Evolutionary conservation across 2,888 invertebrate species (phyloP), one percentile per base, ranked within the genome.

Genomic region (Caenorhabditis imperialis): DNA sequence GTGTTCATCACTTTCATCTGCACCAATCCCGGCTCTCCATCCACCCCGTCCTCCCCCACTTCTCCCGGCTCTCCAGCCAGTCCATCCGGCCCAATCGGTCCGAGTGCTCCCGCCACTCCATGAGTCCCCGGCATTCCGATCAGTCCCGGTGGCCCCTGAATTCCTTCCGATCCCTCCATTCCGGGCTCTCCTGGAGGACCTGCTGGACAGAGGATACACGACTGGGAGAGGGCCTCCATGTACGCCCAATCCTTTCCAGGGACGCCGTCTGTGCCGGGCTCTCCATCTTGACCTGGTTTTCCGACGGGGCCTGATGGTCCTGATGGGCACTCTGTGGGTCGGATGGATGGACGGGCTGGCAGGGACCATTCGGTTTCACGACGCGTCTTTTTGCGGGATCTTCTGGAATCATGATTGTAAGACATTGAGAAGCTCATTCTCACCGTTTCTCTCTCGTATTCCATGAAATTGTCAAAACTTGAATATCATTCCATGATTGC

Each of bases 141-240:
- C 10, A 20, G 22, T 6, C 71, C 71, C 4, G 55, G 57, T 4
- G 45, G 62, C 18, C 71, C 71, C 18, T 18, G 57, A 45, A 55
- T 62, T 1, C 71, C 71, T 42, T 69, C 67, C 6, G 61, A 61
- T 10, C 71, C 71, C 5, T 62, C 51, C 25, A 44, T 45, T 25
- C 71, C 71, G 12, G 51, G 44, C 6, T 42, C 50, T 22, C 71
- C 71, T 5, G 62, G 71, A 4, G 71, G 62, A 14, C 71, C 71
- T 12, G 47, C 57, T 1, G 71, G 71, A 16, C 71, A 71, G 10
- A 38, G 30, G 40, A 63, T 71, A 20, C 71, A 71, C n/a, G 44
- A 16, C 18, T 44, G 22, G n/a, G 45, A 45, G 16, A 63, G 10
- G 18, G 61, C 10, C 20, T 62, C 57, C 48, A 63, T 27, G 27